Percentiles rank a stretch among this genome's conserved stretches.
Evolutionary conservation across 2,888 invertebrate genomes (phyloP).

Genomic region (Chrysodeixis includens): DNA sequence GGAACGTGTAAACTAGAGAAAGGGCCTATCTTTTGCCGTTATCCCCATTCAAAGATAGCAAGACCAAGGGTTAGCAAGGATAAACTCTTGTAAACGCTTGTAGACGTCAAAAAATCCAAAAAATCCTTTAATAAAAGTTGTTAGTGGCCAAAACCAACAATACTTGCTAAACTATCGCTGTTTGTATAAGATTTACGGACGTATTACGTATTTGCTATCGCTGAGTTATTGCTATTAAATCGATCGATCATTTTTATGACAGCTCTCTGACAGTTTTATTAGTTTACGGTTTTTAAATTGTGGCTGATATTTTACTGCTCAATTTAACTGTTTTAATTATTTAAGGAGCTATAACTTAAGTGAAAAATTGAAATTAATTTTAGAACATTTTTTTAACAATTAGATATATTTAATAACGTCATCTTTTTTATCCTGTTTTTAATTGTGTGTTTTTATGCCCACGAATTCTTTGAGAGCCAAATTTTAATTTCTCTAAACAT

Average conservation of each 20-base stretch:
- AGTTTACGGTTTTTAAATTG: neutral
- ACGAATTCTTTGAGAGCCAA: too few species aligned
- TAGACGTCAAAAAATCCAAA: constrained; percentile 17
- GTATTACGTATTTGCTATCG: constrained; percentile 21
- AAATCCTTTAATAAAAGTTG: constrained; percentile 11
- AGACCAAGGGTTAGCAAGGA: constrained; percentile 3
- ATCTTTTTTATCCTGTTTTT: too few species aligned
- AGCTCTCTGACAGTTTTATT: constrained; percentile 7
- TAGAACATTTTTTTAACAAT: too few species aligned
- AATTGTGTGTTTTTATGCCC: too few species aligned
- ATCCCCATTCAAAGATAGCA: constrained; percentile 1
- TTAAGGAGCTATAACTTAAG: neutral
- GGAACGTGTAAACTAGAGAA: neutral
- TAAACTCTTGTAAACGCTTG: constrained; percentile 16
- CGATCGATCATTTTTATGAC: neutral
- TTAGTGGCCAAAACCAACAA: constrained; percentile 26
- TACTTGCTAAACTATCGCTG: constrained; percentile 16
- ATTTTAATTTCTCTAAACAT: too few species aligned
- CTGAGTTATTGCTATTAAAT: constrained; percentile 10
- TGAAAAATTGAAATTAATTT: neutral
- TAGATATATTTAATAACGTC: too few species aligned
- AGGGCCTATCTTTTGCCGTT: neutral
- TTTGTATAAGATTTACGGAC: constrained; percentile 37
- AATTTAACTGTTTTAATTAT: neutral
- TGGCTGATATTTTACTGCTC: neutral